phyloP scores from a whole-genome alignment of 1,140 invertebrate species.

The Brachionus asplanchnoidis region DNA sequence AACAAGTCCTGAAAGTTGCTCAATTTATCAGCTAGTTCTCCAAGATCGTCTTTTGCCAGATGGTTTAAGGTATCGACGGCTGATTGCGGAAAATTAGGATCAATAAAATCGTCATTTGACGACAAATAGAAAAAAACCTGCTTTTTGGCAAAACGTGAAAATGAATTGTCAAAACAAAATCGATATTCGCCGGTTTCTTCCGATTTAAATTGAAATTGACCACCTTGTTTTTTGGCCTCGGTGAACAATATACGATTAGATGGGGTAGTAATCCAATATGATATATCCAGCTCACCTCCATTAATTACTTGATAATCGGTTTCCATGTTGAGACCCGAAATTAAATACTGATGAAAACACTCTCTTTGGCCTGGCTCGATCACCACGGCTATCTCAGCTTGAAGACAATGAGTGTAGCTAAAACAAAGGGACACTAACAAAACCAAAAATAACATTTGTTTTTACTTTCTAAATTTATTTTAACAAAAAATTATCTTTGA shows the following conservation, averaged over 20 bases:
- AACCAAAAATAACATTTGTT: neutral
- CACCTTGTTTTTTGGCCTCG: constrained; percentile 69
- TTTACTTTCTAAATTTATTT: neutral
- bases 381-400: constrained; percentile 2
- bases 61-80: constrained; percentile 43
- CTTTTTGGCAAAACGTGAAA: constrained; percentile 71
- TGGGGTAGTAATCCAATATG: constrained; percentile 66
- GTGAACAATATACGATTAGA: constrained; percentile 63
- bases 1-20: constrained; percentile 58
- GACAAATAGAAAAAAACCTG: constrained; percentile 75
- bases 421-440: neutral
- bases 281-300: constrained; percentile 73
- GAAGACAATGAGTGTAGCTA: neutral
- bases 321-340: neutral
- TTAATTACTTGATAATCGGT: constrained; percentile 64
- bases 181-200: constrained; percentile 66
- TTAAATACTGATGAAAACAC: constrained; percentile 40
- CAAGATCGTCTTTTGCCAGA: constrained; percentile 38
- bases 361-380: constrained; percentile 11
- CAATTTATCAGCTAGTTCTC: constrained; percentile 44
- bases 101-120: constrained; percentile 63
- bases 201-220: constrained; percentile 55
- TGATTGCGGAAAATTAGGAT: constrained; percentile 59
- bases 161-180: constrained; percentile 77
- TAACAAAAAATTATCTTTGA: neutral